Evolutionary conservation across 1,140 invertebrate genomes (phyloP).

Genomic region (Drosophila carrolli): DNA sequence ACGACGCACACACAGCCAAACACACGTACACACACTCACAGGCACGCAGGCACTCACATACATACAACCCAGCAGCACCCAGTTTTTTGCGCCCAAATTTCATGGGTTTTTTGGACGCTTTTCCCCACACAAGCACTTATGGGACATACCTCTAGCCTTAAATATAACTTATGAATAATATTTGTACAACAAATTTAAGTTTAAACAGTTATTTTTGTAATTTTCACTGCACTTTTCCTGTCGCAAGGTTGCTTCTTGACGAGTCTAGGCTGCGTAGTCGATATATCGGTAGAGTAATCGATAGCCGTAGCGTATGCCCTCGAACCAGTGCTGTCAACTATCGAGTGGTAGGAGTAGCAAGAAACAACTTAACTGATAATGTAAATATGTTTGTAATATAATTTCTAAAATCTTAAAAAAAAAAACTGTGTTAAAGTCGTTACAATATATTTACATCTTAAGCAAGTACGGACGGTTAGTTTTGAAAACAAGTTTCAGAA

Average conservation of each 20-base stretch:
- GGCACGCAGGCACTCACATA: slow-evolving; percentile 16
- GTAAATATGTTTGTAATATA: neutral
- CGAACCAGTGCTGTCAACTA: slow-evolving; percentile 1
- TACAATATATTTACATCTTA: no score
- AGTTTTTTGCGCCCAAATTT: slow-evolving; percentile 63
- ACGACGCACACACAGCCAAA: slow-evolving; percentile 14
- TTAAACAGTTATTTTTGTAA: slow-evolving; percentile 68
- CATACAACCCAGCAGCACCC: slow-evolving; percentile 33
- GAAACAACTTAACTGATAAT: neutral
- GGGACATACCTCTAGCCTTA: slow-evolving; percentile 65
- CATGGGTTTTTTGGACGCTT: neutral
- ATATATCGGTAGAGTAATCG: slow-evolving; percentile 35
- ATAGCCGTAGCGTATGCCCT: slow-evolving; percentile 1
- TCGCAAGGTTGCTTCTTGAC: slow-evolving; percentile 74
- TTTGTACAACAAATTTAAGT: slow-evolving; percentile 58
- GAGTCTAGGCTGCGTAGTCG: slow-evolving; percentile 55
- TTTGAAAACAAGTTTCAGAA: no score
- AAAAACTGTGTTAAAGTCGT: no score
- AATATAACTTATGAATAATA: slow-evolving; percentile 64
- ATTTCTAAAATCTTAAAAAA: no score
- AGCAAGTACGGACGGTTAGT: no score
- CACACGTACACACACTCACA: slow-evolving; percentile 19
- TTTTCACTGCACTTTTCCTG: slow-evolving; percentile 77
- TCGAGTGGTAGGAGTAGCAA: neutral
- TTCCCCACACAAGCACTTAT: slow-evolving; percentile 17